Evolutionary conservation across 2,113 vertebrate genomes (phyloP), one percentile per base, ranked within the genome.

Genomic region (Sminthopsis crassicaudata): DNA sequence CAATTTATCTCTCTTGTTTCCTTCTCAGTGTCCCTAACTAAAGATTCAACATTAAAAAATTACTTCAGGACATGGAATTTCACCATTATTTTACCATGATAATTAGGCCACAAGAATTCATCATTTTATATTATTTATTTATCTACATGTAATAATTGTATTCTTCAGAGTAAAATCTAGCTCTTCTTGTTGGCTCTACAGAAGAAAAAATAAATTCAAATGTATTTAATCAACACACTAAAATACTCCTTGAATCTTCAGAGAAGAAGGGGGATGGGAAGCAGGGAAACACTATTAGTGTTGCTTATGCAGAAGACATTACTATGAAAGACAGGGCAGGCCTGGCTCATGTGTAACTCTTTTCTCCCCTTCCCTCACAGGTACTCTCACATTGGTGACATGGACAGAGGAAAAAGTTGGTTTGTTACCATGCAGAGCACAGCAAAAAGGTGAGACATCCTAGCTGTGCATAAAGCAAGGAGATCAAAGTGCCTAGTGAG

Each of bases 161-260:
- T 84, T 92, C 36, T 50, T 46, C 55, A 92, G 27, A 94, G 0
- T 91, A 91, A 95, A 52, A 60, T 25, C 60, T 93, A 90, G 76
- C 60, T 76, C 53, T 57, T 91, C 51, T 92, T 51, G 25, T 84
- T 14, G 0, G 90, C 93, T 89, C 91, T 89, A n/a, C 92, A 48
- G 76, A 91, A 91, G 93, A 54, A 96, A 96, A 54, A 24, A 92
- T 57, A 46, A 94, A 67, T 90, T 23, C 12, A 93, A 92, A 60
- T n/a, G 6, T 22, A 25, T 95, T 90, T 46, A 90, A 54, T 95
- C 90, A 53, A 46, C 50, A 92, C 24, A 36, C 30, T 60, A 26
- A 90, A 51, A 46, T 12, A 51, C 23, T 7, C 48, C 50, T 48
- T 8, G 46, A 89, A 23, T 91, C 48, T 36, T 91, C 53, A 2